A percentile compares a stretch with the other conserved stretches of the same genome.
These are phyloP conservation scores for Meloe dianella DNA, from an alignment of 2,888 invertebrate species.

Conservation along the genomic window DNA sequence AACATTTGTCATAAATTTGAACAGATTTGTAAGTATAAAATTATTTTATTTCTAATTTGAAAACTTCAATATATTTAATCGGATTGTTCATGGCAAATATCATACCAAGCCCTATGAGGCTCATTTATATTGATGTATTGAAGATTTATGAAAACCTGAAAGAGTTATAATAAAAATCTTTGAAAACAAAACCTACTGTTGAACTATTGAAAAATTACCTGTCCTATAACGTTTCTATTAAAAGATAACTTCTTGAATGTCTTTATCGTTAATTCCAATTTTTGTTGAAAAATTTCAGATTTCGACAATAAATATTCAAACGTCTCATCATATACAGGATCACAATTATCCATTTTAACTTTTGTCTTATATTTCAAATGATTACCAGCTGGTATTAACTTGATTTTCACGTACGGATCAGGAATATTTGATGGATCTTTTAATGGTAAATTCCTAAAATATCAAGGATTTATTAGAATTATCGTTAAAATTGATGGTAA, in stretches of 20 bases:
- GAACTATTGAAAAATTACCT: slow-evolving; percentile 41
- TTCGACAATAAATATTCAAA: slow-evolving; percentile 85
- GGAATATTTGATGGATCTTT: slow-evolving; percentile 84
- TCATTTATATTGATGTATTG: slow-evolving; percentile 72
- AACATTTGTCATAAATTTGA: no score
- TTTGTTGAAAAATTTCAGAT: slow-evolving; percentile 74
- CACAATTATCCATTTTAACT: slow-evolving; percentile 81
- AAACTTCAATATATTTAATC: no score
- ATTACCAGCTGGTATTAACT: slow-evolving; percentile 77
- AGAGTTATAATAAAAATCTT: slow-evolving; percentile 34
- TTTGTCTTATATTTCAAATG: slow-evolving; percentile 82
- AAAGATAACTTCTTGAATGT: slow-evolving; percentile 75
- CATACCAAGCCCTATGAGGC: slow-evolving; percentile 76
- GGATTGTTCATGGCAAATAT: slow-evolving; percentile 48
- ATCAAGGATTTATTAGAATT: slow-evolving; percentile 18
- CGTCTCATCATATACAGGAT: slow-evolving; percentile 86
- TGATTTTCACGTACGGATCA: slow-evolving; percentile 87
- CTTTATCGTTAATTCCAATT: slow-evolving; percentile 79
- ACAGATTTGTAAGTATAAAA: no score
- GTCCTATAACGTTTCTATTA: slow-evolving; percentile 68
- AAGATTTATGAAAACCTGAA: slow-evolving; percentile 70
- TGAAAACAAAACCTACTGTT: not conserved
- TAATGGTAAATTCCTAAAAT: slow-evolving; percentile 74
- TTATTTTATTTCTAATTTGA: no score
- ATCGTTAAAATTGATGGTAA: no score